Evolutionary conservation across 2,888 invertebrate genomes (phyloP).

Genomic region (Tiliacea citrago): DNA sequence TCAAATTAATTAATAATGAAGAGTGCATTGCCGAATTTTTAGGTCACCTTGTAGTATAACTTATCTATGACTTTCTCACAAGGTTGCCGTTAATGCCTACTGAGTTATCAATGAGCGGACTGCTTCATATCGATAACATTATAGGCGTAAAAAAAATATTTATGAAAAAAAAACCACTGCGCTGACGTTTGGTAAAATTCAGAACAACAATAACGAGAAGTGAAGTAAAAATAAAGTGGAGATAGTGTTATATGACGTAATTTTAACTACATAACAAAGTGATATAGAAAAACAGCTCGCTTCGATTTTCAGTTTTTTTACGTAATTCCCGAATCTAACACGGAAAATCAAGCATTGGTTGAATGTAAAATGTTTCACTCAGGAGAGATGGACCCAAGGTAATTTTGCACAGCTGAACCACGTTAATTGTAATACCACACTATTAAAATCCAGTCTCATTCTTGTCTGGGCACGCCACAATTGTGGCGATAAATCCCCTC

Average conservation of each 20-base stretch:
- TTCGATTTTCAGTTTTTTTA: neutral
- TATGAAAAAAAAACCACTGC: slow-evolving; percentile 25
- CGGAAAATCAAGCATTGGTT: neutral
- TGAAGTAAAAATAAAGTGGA: slow-evolving; percentile 3
- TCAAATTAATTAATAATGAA: slow-evolving; percentile 55
- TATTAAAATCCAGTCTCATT: neutral
- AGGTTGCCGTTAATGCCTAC: slow-evolving; percentile 65
- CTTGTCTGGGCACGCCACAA: no score
- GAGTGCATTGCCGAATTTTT: slow-evolving; percentile 68
- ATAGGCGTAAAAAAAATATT: neutral
- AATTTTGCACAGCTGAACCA: neutral
- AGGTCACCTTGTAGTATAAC: slow-evolving; percentile 73
- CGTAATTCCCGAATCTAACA: neutral
- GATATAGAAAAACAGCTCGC: neutral
- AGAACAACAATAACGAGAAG: slow-evolving; percentile 13
- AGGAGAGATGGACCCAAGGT: neutral
- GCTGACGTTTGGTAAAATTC: slow-evolving; percentile 16
- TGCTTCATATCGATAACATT: slow-evolving; percentile 38
- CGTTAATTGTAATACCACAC: neutral
- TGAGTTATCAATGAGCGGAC: slow-evolving; percentile 46
- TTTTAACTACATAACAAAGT: neutral
- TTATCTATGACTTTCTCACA: slow-evolving; percentile 71
- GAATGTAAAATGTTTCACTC: neutral
- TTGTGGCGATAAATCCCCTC: no score
- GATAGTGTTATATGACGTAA: neutral